Evolutionary conservation across 2,797 vertebrate genomes (phyloP).

Genomic region (Sebastes wilsoni): DNA sequence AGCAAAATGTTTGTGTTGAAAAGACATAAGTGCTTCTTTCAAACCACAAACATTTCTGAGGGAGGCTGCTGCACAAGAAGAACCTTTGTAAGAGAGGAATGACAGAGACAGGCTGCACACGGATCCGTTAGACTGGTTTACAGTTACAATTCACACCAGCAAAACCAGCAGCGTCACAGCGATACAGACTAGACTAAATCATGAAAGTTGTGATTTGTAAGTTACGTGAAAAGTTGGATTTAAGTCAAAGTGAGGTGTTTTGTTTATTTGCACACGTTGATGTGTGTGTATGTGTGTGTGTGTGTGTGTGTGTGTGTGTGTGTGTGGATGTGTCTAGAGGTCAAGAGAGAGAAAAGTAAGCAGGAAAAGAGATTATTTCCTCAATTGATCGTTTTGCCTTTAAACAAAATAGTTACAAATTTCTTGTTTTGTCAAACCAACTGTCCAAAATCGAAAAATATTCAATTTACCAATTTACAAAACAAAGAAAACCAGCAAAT

Average conservation of each 20-base stretch:
- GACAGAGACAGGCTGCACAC: background rate
- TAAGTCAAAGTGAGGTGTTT: background rate
- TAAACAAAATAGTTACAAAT: background rate
- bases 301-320: background rate
- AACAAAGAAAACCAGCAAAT: background rate
- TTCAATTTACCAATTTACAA: background rate
- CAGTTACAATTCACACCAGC: background rate
- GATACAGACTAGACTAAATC: no score
- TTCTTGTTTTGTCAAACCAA: background rate
- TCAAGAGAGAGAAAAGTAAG: background rate
- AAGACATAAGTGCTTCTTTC: background rate
- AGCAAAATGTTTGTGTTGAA: background rate
- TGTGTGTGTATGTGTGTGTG: background rate
- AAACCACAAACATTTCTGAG: constrained; percentile 10
- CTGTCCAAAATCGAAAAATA: background rate
- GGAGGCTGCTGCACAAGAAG: background rate
- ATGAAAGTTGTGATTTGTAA: background rate
- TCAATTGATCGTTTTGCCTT: background rate
- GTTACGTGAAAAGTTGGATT: background rate
- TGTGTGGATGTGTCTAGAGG: background rate
- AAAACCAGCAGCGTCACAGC: background rate
- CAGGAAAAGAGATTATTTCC: background rate
- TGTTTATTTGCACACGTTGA: background rate
- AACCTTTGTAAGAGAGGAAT: background rate
- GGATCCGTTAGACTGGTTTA: background rate